A percentile compares a stretch with the other conserved stretches of the same genome.
Conservation (phyloP, 2,797 vertebrate genomes). For the Manis javanica region DNA sequence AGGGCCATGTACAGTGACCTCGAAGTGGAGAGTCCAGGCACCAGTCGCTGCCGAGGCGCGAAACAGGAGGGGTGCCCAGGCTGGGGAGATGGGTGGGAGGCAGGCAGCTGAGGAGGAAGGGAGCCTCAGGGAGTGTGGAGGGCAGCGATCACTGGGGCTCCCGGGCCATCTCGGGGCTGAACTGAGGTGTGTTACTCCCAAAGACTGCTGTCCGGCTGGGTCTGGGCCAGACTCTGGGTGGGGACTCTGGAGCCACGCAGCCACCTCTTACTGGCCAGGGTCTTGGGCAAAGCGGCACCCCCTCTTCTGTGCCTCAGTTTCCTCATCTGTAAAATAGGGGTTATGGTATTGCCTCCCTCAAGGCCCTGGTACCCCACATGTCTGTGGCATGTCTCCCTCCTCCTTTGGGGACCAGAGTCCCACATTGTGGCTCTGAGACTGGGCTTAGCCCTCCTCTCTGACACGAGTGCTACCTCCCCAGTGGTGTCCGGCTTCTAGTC, state of each 20-base stretch:
- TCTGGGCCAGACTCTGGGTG: background rate
- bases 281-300: background rate
- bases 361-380: background rate
- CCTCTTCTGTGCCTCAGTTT: background rate
- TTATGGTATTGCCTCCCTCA: accelerated
- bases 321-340: background rate
- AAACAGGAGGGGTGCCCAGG: background rate
- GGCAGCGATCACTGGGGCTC: background rate
- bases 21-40: background rate
- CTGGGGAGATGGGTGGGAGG: background rate
- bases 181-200: too few relatives aligned
- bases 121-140: background rate
- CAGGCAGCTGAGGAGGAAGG: background rate
- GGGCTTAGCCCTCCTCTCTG: background rate
- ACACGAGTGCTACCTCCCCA: background rate
- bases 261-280: background rate
- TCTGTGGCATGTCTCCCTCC: background rate
- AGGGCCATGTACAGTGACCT: background rate
- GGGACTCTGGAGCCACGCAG: background rate
- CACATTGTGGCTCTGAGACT: background rate
- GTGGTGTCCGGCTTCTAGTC: background rate
- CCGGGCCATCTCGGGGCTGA: background rate
- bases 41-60: background rate
- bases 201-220: background rate
- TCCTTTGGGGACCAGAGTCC: background rate